Evolutionary conservation across 2,888 invertebrate species (phyloP).

Genomic region (Heterodera filipjevi): DNA sequence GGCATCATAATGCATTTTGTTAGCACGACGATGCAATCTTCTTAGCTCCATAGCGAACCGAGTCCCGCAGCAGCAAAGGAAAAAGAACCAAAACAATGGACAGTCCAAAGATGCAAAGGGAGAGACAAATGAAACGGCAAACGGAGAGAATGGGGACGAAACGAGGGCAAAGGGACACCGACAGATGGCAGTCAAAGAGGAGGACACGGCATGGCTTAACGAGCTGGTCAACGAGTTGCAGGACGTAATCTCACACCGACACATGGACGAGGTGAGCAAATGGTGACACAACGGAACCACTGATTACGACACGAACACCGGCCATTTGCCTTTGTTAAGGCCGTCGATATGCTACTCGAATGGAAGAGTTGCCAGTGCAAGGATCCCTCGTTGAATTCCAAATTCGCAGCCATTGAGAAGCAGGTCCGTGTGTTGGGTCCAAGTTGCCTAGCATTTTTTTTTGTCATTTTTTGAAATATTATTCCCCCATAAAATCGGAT

Average conservation of each 20-base stretch:
- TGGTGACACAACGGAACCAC: too few species aligned
- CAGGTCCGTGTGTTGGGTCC: constrained; percentile 24
- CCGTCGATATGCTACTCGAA: constrained; percentile 62
- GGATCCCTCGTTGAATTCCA: constrained; percentile 51
- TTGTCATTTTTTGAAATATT: too few species aligned
- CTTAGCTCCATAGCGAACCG: constrained; percentile 6
- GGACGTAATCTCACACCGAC: constrained; percentile 59
- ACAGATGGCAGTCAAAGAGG: constrained; percentile 33
- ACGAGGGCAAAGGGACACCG: constrained; percentile 17
- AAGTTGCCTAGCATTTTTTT: too few species aligned
- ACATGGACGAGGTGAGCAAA: constrained; percentile 50
- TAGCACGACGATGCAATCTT: constrained; percentile 30
- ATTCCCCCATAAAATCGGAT: too few species aligned
- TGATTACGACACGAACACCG: background rate
- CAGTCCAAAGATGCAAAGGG: background rate
- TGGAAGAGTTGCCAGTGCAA: constrained; percentile 58
- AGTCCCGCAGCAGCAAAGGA: background rate
- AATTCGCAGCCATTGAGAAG: constrained; percentile 55
- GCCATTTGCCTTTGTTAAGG: constrained; percentile 33
- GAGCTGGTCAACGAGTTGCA: constrained; percentile 61
- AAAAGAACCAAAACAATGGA: constrained; percentile 5
- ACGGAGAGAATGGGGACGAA: constrained; percentile 26
- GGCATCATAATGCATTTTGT: too few species aligned
- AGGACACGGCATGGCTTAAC: constrained; percentile 52
- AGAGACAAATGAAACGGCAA: constrained; percentile 17